These are phyloP conservation scores for Cephus nigrinus DNA, from an alignment of 2,888 invertebrate genomes.

Conservation along the genomic window DNA sequence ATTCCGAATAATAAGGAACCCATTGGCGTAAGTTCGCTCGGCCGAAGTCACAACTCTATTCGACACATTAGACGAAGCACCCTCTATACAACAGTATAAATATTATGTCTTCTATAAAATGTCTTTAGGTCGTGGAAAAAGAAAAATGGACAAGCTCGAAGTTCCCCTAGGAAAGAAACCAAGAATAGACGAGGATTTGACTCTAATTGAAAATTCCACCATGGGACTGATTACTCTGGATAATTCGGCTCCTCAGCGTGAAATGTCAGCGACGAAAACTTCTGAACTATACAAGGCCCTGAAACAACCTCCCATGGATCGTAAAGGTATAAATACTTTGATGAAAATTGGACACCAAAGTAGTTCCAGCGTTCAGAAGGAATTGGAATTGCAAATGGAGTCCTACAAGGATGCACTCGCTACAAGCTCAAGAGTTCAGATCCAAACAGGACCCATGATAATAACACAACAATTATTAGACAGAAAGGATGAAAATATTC, in stretches of 20 bases:
- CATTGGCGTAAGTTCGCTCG: no score
- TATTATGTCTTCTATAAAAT: background rate
- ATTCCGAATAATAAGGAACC: no score
- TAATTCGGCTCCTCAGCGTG: conserved; percentile 32
- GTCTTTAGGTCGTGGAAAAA: conserved; percentile 55
- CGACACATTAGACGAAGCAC: background rate
- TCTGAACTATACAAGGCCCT: conserved; percentile 55
- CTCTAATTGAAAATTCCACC: conserved; percentile 53
- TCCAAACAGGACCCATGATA: background rate
- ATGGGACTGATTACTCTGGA: conserved; percentile 55
- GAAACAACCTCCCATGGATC: conserved; percentile 47
- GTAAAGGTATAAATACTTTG: conserved; percentile 22
- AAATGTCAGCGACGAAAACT: conserved; percentile 27
- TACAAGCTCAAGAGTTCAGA: background rate
- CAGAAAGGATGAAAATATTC: background rate
- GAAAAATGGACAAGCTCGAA: conserved; percentile 51
- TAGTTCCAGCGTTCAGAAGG: background rate
- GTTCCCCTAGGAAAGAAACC: conserved; percentile 41
- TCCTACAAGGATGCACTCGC: background rate
- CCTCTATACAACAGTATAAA: background rate
- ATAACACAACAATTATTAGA: background rate
- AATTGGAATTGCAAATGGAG: conserved; percentile 1
- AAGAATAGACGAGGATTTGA: conserved; percentile 55
- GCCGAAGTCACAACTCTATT: background rate
- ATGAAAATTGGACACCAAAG: conserved; percentile 11